Percentiles rank a stretch among this genome's conserved stretches.
These are phyloP conservation scores for Brienomyrus longianalis DNA, from an alignment of 2,113 vertebrate genomes.

Conservation along the genomic window DNA sequence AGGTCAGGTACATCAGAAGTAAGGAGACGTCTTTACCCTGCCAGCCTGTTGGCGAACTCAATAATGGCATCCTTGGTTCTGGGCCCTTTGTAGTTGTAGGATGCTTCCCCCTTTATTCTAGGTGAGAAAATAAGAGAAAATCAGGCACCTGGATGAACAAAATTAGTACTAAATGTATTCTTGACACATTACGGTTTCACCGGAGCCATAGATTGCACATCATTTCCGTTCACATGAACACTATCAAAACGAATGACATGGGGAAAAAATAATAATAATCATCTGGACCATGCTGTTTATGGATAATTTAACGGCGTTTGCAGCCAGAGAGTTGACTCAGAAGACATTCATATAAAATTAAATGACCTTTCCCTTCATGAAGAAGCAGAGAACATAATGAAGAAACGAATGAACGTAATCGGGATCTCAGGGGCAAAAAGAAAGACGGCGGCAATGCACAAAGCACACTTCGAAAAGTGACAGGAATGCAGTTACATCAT, in stretches of 20 bases:
- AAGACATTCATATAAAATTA: neutral
- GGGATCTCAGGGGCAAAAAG: neutral
- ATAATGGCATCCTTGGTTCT: conserved; percentile 95
- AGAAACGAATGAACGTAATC: neutral
- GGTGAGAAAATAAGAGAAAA: conserved; percentile 18
- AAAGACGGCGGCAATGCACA: neutral
- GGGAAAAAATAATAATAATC: neutral
- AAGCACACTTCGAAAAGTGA: neutral
- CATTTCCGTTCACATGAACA: neutral
- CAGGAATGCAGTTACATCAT: conserved; percentile 2
- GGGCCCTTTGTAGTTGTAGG: conserved; percentile 93
- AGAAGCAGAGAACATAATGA: neutral
- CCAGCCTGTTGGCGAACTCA: conserved; percentile 92
- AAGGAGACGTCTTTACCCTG: conserved; percentile 72
- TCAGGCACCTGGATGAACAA: neutral
- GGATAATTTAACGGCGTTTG: neutral
- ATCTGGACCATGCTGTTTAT: neutral
- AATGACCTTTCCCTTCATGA: neutral
- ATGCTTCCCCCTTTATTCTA: conserved; percentile 88
- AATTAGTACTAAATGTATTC: neutral
- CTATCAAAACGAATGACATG: neutral
- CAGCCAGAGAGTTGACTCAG: neutral
- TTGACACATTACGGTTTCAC: neutral
- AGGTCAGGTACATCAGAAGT: neutral
- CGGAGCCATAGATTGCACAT: neutral